These are phyloP conservation scores for Ctenopoma kingsleyae DNA, from an alignment of 2,797 vertebrate genomes.

Conservation along the genomic window DNA sequence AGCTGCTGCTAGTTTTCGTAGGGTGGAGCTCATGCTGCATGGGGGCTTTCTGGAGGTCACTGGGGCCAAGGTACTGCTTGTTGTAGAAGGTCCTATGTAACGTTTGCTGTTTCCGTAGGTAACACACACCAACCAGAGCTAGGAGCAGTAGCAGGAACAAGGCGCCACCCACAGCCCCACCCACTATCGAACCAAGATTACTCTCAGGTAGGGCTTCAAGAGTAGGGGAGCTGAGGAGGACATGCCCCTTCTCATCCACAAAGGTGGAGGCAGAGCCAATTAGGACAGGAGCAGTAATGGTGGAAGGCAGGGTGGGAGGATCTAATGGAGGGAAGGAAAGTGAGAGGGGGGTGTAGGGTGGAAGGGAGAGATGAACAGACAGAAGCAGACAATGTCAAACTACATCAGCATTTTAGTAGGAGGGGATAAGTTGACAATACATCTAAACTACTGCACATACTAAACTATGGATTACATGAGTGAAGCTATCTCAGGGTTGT, in stretches of 20 bases:
- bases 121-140: slow-evolving; percentile 89
- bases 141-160: slow-evolving; percentile 95
- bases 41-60: slow-evolving; percentile 94
- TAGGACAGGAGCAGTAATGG: slow-evolving; percentile 92
- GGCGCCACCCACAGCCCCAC: slow-evolving; percentile 94
- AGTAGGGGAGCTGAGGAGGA: slow-evolving; percentile 91
- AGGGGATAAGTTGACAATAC: slow-evolving; percentile 63
- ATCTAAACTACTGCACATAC: slow-evolving; percentile 56
- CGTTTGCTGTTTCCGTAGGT: slow-evolving; percentile 92
- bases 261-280: slow-evolving; percentile 90
- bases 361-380: slow-evolving; percentile 90
- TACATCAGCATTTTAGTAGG: slow-evolving; percentile 85
- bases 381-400: slow-evolving; percentile 96
- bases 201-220: slow-evolving; percentile 93
- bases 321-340: slow-evolving; percentile 95
- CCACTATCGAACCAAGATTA: slow-evolving; percentile 93
- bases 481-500: slow-evolving; percentile 50
- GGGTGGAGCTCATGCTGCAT: slow-evolving; percentile 89
- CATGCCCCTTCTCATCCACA: slow-evolving; percentile 85
- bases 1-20: slow-evolving; percentile 86
- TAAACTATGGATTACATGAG: slow-evolving; percentile 40
- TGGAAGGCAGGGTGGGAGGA: slow-evolving; percentile 95
- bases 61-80: slow-evolving; percentile 94
- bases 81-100: slow-evolving; percentile 97
- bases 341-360: slow-evolving; percentile 78